Evolutionary conservation across 2,888 invertebrate genomes (phyloP), one percentile per base, ranked within the genome.

Genomic region (Mayetiola destructor): DNA sequence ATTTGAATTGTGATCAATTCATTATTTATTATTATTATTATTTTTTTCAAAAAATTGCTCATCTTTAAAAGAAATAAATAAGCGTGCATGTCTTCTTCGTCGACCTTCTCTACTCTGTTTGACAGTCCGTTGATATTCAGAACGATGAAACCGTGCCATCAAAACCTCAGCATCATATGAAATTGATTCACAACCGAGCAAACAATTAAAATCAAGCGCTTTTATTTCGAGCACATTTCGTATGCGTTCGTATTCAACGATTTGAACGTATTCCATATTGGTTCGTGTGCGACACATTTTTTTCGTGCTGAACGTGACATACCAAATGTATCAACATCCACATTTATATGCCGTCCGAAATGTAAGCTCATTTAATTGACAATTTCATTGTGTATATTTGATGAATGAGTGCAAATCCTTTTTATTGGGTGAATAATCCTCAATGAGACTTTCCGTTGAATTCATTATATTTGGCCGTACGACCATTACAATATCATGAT

Each of bases 391-490:
- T 1, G 81, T 81, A 68, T 83, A 82, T 32, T 77, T 75, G 66
- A 77, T 77, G 66, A 76, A 82, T 65, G 75, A 82, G 37, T 70
- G 69, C 48, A 83, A 72, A 61, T 76, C 73, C 27, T 80, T 73
- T 64, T 83, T 82, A 39, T 73, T 72, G 32, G 72, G 66, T 1
- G 80, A 77, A 53, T 75, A 72, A 60, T 81, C 82, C 29, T 73
- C 71, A 59, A 68, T 69, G 9, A 82, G 68, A 53, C 77, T 78
- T 39, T 74, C 73, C 1, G 80, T 79, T 1, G 82, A 81, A 1
- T 79, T 80, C 77, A 81, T 81, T 79, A 82, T 80, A 65, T 80
- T 80, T 2, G 82, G 82, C 68, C 79, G 79, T 12, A 82, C 76
- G 2, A 79, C 76, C 1, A 80, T 78, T 0, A 80, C 76, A 1